These are phyloP conservation scores for Drosophila lacteicornis DNA, from an alignment of 1,140 invertebrate genomes.

Conservation along the genomic window DNA sequence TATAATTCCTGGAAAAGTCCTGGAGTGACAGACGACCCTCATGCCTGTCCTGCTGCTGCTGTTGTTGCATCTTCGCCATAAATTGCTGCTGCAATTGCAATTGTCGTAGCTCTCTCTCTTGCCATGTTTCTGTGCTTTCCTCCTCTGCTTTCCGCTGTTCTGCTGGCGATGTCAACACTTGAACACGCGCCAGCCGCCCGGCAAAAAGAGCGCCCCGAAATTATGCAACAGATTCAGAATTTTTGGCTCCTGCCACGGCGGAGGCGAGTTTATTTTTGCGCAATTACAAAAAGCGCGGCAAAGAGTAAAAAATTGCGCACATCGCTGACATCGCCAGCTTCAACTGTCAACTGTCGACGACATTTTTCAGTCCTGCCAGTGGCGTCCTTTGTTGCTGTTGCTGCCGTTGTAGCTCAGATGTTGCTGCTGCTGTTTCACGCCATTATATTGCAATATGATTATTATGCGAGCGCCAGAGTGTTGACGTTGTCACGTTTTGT, in stretches of 20 bases:
- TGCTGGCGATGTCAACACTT: conserved; percentile 73
- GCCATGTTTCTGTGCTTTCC: background rate
- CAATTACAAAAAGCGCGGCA: conserved; percentile 73
- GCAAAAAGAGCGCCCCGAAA: conserved; percentile 62
- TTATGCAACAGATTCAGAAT: conserved; percentile 79
- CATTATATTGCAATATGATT: conserved; percentile 82
- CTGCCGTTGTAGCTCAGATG: conserved; percentile 36
- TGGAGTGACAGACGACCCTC: conserved; percentile 47
- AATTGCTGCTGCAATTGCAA: conserved; percentile 72
- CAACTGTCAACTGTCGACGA: conserved; percentile 76
- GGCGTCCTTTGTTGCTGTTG: conserved; percentile 42
- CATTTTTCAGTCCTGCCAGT: conserved; percentile 51
- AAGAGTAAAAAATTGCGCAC: conserved; percentile 44
- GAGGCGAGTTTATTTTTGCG: conserved; percentile 73
- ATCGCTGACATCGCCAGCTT: conserved; percentile 60
- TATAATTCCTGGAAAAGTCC: conserved; percentile 47
- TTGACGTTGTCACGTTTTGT: conserved; percentile 79
- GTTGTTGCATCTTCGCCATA: conserved; percentile 48
- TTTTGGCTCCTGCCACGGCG: conserved; percentile 51
- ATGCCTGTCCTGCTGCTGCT: conserved; percentile 23
- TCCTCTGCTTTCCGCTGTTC: conserved; percentile 1
- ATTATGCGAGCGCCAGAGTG: conserved; percentile 79
- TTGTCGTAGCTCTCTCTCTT: conserved; percentile 43
- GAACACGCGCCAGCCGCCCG: conserved; percentile 71
- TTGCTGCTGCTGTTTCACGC: conserved; percentile 65